Evolutionary conservation across 2,797 vertebrate species (phyloP).

Genomic region (Mus minutoides): DNA sequence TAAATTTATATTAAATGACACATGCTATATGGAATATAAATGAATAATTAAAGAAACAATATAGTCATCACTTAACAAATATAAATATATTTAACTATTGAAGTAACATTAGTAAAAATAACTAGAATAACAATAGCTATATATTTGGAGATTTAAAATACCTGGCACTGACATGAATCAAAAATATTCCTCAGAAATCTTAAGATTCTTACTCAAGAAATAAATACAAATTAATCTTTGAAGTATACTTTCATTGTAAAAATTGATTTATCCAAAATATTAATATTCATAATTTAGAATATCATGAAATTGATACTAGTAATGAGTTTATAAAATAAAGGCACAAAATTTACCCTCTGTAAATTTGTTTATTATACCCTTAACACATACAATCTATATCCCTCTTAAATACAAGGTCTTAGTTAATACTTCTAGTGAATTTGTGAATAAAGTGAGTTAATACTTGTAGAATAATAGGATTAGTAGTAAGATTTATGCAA

Average conservation of each 20-base stretch:
- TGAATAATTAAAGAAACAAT: not conserved
- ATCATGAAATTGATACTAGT: not conserved
- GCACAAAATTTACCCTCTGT: no score
- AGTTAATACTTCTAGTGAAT: not conserved
- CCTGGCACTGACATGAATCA: not conserved
- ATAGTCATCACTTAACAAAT: not conserved
- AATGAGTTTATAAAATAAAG: not conserved
- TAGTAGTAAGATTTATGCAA: not conserved
- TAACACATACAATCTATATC: not conserved
- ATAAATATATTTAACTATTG: conserved; percentile 29
- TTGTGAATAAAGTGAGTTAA: not conserved
- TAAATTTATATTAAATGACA: not conserved
- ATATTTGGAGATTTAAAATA: not conserved
- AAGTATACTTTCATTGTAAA: not conserved
- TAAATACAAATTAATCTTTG: not conserved
- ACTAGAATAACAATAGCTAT: not conserved
- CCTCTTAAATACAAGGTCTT: not conserved
- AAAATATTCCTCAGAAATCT: not conserved
- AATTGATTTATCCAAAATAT: not conserved
- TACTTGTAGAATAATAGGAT: not conserved
- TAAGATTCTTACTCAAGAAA: not conserved
- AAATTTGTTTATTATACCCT: not conserved
- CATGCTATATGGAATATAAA: not conserved
- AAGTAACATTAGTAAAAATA: not conserved
- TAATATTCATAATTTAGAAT: not conserved